Base-by-base conservation (phyloP, 2,888 invertebrate species). In the Sussaba pulchella region DNA sequence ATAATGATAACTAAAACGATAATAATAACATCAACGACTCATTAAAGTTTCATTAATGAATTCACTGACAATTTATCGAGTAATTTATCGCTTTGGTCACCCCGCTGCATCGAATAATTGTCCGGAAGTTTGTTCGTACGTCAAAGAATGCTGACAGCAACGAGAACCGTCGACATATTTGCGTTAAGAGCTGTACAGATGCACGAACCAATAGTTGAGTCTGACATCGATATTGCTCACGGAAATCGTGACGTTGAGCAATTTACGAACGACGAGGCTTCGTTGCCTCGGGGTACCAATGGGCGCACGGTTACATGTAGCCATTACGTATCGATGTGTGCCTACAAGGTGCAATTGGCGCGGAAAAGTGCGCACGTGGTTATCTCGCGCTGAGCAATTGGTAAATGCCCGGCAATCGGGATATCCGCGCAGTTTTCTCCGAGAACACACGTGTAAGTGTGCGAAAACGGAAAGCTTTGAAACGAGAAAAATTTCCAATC, bases 281-380 rank as follows among this genome's bases (percentile, higher is more conserved):
- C 59, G 14, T 26, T 43, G 64, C 66, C 50, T 50, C 9, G 26
- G 64, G 72, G 26, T 21, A 57, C 71, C 17, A 64, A 24, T 31
- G 17, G 14, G 52, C 19, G 12, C 73, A 19, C 17, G 9, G 12
- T 19, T 19, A 17, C 31, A 21, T 12, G 24, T 17, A 17, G 19
- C 10, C 36, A 59, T 26, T 36, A 12, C 31, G 17, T 57, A 76
- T 36, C 14, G 4, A 2, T 12, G n/a, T 21, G 10, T 21, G 69
- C 9, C 31, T 50, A 39, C 19, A 4, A 41, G n/a, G 4, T 54
- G 64, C 19, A 50, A 71, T 71, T 66, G 39, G 50, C 66, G 57
- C 66, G 64, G 77, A 59, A 77, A 77, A 71, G 66, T 69, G 66
- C 31, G 24, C 64, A 64, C 43, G 63, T 54, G 12, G 57, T 31